Base-by-base conservation (phyloP, 2,888 invertebrate genomes). In the Elegia similella region DNA sequence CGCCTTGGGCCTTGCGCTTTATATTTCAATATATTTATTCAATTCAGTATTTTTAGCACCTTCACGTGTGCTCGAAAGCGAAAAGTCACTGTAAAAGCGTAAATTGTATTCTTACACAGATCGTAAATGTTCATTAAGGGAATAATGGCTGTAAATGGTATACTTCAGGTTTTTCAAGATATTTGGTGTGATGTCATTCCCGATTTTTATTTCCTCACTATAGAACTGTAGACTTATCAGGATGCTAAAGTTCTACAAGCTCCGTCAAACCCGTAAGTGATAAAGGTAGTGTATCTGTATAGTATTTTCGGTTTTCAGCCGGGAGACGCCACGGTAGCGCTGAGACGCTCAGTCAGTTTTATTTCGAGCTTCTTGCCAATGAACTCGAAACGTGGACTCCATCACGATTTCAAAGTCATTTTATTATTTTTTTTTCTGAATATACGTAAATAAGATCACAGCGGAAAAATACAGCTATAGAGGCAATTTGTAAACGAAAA, bases 361-460 rank as follows among this genome's bases (percentile, higher is more conserved):
- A 80, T 83, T 86, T 84, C 78, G 70, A 71, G 73, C 72, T 65
- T 57, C 66, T 73, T 75, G 77, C 73, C 74, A 81, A 76, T 77
- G 75, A 79, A 80, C 76, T 67, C 65, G 23, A 8, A n/a, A 38
- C n/a, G 38, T 38, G 38, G 38, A n/a, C 38, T 38, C 12, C 38
- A 38, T 38, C 38, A 38, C 38, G 38, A 38, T 32, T 15, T 16
- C 44, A 7, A 17, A 17, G 44, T 44, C 16, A 32, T 34, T 30
- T 48, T 6, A 15, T 30, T 13, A 10, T 7, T 47, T 47, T 48
- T 48, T 30, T n/a, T 10, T 8, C n/a, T n/a, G n/a, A 8, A 32
- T 15, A 34, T 34, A 32, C 34, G 38, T 17, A 17, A 50, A 34
- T 50, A 16, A 13, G 46, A 38, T n/a, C 12, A 38, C 38, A 38